A percentile compares a stretch with the other conserved stretches of the same genome.
These are phyloP conservation scores for Carterocephalus palaemon DNA, from an alignment of 2,888 invertebrate genomes.

Conservation along the genomic window DNA sequence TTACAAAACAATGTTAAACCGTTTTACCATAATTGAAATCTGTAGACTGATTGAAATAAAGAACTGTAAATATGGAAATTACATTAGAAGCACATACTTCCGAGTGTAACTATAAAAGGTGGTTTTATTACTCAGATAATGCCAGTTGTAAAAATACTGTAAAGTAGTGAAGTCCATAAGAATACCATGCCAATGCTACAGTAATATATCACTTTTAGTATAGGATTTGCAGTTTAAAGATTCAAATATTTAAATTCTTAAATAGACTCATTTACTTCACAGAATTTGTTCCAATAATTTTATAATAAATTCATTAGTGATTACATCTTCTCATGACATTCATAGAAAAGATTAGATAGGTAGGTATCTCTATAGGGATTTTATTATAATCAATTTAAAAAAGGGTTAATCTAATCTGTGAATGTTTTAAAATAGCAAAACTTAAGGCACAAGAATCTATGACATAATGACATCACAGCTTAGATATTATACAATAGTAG, in stretches of 20 bases:
- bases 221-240: too few species aligned
- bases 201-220: too few species aligned
- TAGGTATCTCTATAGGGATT: too few species aligned
- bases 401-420: background rate
- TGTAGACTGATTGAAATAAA: too few species aligned
- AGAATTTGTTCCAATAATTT: conserved; percentile 3
- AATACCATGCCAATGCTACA: too few species aligned
- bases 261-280: conserved; percentile 13
- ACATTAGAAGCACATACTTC: conserved; percentile 40
- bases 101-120: conserved; percentile 5
- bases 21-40: too few species aligned
- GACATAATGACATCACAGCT: conserved; percentile 2
- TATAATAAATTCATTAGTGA: background rate
- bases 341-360: too few species aligned
- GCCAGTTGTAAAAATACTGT: conserved; percentile 19
- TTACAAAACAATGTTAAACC: too few species aligned
- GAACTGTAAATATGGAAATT: conserved; percentile 55
- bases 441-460: background rate
- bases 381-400: too few species aligned
- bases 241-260: too few species aligned
- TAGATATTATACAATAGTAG: background rate
- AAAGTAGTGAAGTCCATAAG: conserved; percentile 16
- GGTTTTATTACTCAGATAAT: conserved; percentile 19
- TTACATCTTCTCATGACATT: background rate
- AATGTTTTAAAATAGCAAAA: conserved; percentile 1